phyloP scores from a whole-genome alignment of 2,113 vertebrate genomes.

The Ptilorrhoa leucosticta region DNA sequence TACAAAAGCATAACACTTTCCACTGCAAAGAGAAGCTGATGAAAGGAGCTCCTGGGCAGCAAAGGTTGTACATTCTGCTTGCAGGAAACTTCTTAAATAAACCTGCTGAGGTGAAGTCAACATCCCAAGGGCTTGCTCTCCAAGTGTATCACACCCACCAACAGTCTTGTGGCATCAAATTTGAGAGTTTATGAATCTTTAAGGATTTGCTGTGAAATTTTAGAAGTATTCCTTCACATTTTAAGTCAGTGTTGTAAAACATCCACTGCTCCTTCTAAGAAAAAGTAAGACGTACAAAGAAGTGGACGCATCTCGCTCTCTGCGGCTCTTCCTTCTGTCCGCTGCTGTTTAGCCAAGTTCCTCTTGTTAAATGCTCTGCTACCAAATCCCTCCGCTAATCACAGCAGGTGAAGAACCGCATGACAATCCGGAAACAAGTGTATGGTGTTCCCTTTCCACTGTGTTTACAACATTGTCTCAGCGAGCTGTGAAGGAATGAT shows the following conservation, averaged over 20 bases:
- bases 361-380: not conserved
- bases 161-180: not conserved
- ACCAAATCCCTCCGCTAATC: not conserved
- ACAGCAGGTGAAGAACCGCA: not conserved
- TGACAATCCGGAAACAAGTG: not conserved
- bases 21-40: not conserved
- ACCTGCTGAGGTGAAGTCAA: not conserved
- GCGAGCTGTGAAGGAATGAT: not conserved
- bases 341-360: not conserved
- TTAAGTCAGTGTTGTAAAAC: not conserved
- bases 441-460: not conserved
- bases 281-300: not conserved
- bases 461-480: not conserved
- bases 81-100: not conserved
- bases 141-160: not conserved
- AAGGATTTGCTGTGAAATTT: not conserved
- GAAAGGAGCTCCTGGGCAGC: not conserved
- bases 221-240: not conserved
- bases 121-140: not conserved
- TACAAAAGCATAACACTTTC: not conserved
- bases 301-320: not conserved
- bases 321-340: not conserved
- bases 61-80: not conserved
- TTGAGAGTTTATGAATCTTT: not conserved
- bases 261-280: not conserved